A percentile compares a stretch with the other conserved stretches of the same genome.
These are phyloP conservation scores for Cataglyphis albicans DNA, from an alignment of 2,888 invertebrate genomes.

Conservation along the genomic window DNA sequence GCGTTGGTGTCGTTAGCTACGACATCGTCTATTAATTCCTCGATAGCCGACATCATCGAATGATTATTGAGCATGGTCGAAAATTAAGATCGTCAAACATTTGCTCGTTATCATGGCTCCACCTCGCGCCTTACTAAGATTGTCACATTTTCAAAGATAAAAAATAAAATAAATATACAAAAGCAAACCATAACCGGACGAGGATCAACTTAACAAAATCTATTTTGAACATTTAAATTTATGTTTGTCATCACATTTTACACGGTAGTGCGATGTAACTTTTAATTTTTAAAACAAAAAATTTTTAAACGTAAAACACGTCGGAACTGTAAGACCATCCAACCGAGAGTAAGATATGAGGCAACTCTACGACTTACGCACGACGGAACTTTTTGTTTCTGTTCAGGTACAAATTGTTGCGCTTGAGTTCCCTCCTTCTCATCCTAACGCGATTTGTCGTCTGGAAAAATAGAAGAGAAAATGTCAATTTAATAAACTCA, in stretches of 20 bases:
- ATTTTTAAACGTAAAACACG: not conserved
- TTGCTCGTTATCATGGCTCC: conserved; percentile 20
- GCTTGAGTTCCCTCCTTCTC: conserved; percentile 17
- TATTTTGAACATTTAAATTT: conserved; percentile 14
- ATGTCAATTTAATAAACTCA: not conserved
- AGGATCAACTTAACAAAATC: not conserved
- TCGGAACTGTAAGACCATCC: not conserved
- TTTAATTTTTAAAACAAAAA: not conserved
- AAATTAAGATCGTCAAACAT: not conserved
- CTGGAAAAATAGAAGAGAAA: conserved; percentile 39
- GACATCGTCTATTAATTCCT: conserved; percentile 55
- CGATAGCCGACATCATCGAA: conserved; percentile 14
- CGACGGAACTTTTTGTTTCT: not conserved
- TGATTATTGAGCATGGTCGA: not conserved
- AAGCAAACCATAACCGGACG: not conserved
- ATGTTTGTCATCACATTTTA: not conserved
- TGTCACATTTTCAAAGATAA: not conserved
- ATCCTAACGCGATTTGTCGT: conserved; percentile 14
- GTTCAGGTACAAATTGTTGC: conserved; percentile 18
- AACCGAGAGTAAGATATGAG: not conserved
- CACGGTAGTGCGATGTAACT: not conserved
- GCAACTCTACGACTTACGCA: conserved; percentile 5
- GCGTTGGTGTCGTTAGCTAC: conserved; percentile 76
- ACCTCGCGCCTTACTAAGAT: not conserved
- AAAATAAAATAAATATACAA: not conserved